Conservation (phyloP, 2,888 invertebrate genomes). For the Andrena trimmerana region DNA sequence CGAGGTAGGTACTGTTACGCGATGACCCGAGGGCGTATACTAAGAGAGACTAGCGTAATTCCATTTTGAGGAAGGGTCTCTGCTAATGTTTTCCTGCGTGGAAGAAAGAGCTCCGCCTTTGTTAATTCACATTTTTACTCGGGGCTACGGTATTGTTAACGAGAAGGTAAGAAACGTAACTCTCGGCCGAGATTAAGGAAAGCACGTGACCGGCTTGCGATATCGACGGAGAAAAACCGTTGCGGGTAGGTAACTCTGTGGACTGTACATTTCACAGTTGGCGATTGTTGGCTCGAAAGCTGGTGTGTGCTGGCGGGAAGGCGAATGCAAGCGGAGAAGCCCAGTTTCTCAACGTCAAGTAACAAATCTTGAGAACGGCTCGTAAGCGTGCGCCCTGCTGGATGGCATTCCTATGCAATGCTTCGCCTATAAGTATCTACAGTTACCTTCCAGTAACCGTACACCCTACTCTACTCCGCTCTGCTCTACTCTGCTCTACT, state of each 20-base stretch:
- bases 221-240: conserved; percentile 38
- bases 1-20: conserved; percentile 2
- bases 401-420: conserved; percentile 52
- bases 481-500: not conserved
- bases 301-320: conserved; percentile 24
- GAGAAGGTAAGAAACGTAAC: not conserved
- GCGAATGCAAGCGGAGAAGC: conserved; percentile 40
- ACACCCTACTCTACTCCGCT: not conserved
- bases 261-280: conserved; percentile 46
- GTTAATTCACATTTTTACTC: not conserved
- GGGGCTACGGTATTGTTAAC: conserved; percentile 3
- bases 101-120: not conserved
- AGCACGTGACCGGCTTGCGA: conserved; percentile 48
- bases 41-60: no score
- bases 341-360: conserved; percentile 75
- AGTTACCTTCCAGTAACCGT: conserved; percentile 7
- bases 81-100: not conserved
- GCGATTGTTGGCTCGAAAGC: conserved; percentile 53
- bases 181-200: conserved; percentile 47
- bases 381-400: conserved; percentile 23
- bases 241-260: conserved; percentile 28
- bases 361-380: conserved; percentile 76
- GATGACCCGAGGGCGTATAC: no score
- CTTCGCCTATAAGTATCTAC: conserved; percentile 26
- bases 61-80: not conserved